Percentiles rank a stretch among this genome's conserved stretches.
Evolutionary conservation across 2,113 vertebrate genomes (phyloP).

Genomic region (Hystrix cristata): DNA sequence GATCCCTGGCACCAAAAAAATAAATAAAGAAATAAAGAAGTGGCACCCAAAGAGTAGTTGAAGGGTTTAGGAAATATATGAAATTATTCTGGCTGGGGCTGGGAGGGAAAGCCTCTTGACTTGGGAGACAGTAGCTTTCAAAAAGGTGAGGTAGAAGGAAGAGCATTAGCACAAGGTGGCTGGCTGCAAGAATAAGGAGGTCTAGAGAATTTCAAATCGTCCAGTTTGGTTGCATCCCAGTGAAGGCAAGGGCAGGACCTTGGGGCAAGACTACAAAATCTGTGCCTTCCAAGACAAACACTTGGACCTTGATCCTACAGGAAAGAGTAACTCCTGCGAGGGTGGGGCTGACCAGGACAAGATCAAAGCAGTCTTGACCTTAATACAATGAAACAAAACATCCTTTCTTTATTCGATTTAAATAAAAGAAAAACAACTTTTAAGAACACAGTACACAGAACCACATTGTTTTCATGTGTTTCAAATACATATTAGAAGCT

Average conservation of each 20-base stretch:
- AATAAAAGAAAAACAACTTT: conserved; percentile 61
- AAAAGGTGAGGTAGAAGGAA: neutral
- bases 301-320: neutral
- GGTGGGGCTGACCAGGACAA: neutral
- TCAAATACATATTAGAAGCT: conserved; percentile 41
- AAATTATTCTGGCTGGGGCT: neutral
- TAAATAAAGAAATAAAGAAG: neutral
- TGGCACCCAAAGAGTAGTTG: conserved; percentile 7
- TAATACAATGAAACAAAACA: conserved; percentile 43
- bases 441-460: neutral
- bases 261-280: neutral
- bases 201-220: too few species aligned
- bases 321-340: neutral
- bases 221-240: neutral
- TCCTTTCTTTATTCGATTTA: conserved; percentile 64
- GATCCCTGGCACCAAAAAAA: neutral
- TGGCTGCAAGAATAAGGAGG: neutral
- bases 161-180: neutral
- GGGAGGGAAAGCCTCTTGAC: neutral
- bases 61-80: neutral
- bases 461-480: conserved; percentile 33
- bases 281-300: neutral
- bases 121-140: neutral
- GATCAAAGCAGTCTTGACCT: conserved; percentile 58
- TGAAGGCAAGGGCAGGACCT: neutral